A percentile compares a stretch with the other conserved stretches of the same genome.
Evolutionary conservation across 2,797 vertebrate species (phyloP).

Genomic region (Salmo trutta): DNA sequence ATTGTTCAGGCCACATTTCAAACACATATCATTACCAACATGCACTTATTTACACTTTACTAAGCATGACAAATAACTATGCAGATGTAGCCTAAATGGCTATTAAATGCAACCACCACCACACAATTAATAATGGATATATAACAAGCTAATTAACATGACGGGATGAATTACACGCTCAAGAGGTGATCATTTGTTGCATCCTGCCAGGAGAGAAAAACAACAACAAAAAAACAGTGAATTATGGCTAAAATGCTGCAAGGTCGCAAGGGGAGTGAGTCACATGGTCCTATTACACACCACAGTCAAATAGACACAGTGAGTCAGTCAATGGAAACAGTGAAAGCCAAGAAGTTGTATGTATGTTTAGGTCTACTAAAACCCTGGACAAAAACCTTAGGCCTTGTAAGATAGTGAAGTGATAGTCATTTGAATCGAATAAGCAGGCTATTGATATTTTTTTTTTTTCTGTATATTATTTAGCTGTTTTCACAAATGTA

Average conservation of each 20-base stretch:
- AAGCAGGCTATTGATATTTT: too few species aligned
- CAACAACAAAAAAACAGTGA: constrained; percentile 51
- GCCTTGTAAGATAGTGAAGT: too few species aligned
- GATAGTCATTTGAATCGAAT: too few species aligned
- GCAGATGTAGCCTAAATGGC: background rate
- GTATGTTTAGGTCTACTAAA: too few species aligned
- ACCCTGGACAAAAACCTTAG: too few species aligned
- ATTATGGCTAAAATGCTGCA: constrained; percentile 68
- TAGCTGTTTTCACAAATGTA: too few species aligned
- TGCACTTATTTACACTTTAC: background rate
- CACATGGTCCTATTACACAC: constrained; percentile 1
- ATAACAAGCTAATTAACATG: background rate
- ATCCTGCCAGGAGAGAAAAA: constrained; percentile 20
- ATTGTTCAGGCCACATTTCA: too few species aligned
- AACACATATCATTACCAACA: too few species aligned
- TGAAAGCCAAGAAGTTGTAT: background rate
- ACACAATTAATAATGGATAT: background rate
- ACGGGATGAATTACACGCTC: background rate
- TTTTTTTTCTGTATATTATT: too few species aligned
- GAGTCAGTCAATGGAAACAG: background rate
- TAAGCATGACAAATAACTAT: background rate
- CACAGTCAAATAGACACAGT: constrained; percentile 38
- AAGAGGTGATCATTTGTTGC: background rate
- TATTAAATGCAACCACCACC: background rate
- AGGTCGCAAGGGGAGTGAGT: constrained; percentile 35